These are phyloP conservation scores for Pollachius pollachius DNA, from an alignment of 2,113 vertebrate species.

Conservation along the genomic window DNA sequence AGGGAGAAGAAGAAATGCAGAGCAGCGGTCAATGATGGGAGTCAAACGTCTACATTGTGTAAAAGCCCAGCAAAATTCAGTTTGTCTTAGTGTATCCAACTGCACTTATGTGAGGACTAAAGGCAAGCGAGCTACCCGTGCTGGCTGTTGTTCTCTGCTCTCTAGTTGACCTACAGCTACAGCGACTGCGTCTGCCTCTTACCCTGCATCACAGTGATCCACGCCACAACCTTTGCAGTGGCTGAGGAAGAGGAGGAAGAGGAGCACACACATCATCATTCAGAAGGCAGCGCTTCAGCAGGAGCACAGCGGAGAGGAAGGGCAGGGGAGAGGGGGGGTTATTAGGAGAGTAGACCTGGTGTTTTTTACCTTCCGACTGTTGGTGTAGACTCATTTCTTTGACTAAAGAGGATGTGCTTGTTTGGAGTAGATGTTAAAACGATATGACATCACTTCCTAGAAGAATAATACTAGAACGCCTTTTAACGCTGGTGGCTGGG, in stretches of 20 bases:
- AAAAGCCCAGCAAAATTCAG: not conserved
- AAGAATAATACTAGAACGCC: too few species aligned
- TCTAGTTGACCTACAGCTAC: not conserved
- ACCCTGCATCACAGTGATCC: constrained; percentile 63
- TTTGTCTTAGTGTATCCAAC: not conserved
- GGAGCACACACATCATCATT: constrained; percentile 11
- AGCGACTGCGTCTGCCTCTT: constrained; percentile 21
- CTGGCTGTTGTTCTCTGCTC: not conserved
- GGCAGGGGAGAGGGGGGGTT: too few species aligned
- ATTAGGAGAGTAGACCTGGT: too few species aligned
- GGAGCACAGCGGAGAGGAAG: too few species aligned
- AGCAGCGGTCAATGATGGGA: not conserved
- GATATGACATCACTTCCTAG: too few species aligned
- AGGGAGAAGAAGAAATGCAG: constrained; percentile 32
- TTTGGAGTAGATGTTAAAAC: too few species aligned
- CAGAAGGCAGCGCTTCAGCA: not conserved
- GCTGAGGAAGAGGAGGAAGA: constrained; percentile 46
- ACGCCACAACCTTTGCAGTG: constrained; percentile 58
- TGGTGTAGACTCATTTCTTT: too few species aligned
- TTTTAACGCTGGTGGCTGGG: too few species aligned
- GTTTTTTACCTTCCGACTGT: too few species aligned
- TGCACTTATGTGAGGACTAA: not conserved
- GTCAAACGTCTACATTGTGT: too few species aligned
- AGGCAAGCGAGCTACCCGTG: not conserved
- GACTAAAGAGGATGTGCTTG: too few species aligned